Evolutionary conservation across 2,113 vertebrate genomes (phyloP).

Genomic region (human (Homo sapiens)): DNA sequence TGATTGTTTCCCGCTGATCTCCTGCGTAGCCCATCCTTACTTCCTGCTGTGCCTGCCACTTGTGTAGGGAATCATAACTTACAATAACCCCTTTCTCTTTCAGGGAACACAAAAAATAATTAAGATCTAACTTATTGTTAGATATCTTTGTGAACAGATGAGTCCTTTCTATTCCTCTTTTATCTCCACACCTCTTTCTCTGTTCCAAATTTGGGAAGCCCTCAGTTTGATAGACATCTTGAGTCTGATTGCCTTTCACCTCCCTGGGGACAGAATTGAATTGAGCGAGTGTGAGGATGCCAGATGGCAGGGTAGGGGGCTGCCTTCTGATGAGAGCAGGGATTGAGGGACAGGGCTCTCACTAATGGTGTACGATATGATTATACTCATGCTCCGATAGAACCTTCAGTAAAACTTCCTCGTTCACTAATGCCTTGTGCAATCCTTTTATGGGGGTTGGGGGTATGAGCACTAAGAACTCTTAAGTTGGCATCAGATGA

Average conservation of each 20-base stretch:
- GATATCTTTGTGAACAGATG: fast-evolving
- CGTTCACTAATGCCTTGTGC: background rate
- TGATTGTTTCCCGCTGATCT: fast-evolving
- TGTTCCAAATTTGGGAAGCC: background rate
- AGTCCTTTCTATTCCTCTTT: background rate
- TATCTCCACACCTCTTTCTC: background rate
- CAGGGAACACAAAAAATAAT: background rate
- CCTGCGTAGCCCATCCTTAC: background rate
- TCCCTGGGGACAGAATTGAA: background rate
- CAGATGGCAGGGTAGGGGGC: fast-evolving
- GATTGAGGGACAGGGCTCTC: background rate
- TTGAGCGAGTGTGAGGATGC: fast-evolving
- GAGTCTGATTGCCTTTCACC: background rate
- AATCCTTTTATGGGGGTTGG: background rate
- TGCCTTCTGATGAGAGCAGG: fast-evolving
- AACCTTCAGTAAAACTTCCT: background rate
- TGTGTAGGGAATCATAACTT: background rate
- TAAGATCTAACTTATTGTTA: background rate
- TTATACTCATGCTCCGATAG: too few species aligned
- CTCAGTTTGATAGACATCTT: fast-evolving
- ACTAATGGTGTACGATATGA: fast-evolving
- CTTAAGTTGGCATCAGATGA: background rate
- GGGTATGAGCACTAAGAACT: background rate
- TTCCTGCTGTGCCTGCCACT: background rate
- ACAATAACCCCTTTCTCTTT: background rate